Evolutionary conservation across 2,888 invertebrate species (phyloP).

Genomic region (Cryptus armator): DNA sequence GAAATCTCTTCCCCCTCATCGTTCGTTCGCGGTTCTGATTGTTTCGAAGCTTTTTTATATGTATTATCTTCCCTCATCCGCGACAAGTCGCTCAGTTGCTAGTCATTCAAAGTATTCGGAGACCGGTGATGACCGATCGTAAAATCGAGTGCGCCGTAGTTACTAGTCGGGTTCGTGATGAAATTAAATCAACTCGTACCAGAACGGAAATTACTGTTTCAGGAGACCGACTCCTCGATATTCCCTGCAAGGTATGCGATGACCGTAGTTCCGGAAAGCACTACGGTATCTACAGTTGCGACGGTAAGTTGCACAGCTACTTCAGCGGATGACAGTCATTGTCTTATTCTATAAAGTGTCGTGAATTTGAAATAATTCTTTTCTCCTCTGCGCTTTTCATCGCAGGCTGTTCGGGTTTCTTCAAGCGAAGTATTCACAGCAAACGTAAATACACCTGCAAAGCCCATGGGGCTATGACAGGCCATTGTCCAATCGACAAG

Average conservation of each 20-base stretch:
- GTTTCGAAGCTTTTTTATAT: constrained; percentile 6
- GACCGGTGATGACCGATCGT: not conserved
- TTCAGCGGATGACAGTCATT: not conserved
- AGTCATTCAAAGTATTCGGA: not conserved
- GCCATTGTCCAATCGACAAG: constrained; percentile 98
- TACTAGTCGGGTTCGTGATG: constrained; percentile 42
- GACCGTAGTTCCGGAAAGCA: constrained; percentile 99
- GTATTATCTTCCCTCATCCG: constrained; percentile 29
- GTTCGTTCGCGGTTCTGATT: constrained; percentile 29
- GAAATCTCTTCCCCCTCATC: constrained; percentile 13
- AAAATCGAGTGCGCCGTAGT: constrained; percentile 12
- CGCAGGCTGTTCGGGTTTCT: constrained; percentile 97
- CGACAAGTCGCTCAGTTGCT: not conserved
- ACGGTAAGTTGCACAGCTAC: constrained; percentile 89
- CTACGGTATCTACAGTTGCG: constrained; percentile 99
- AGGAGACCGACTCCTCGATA: constrained; percentile 99
- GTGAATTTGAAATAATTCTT: not conserved
- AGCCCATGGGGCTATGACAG: constrained; percentile 96
- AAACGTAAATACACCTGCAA: constrained; percentile 99
- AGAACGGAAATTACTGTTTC: constrained; percentile 72
- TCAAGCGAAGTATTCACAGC: constrained; percentile 97
- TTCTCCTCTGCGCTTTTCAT: constrained; percentile 51
- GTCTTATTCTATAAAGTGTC: no score
- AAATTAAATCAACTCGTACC: not conserved
- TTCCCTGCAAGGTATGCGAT: constrained; percentile 99